Conservation (phyloP, 2,797 vertebrate species). For the Anas flavirostris region DNA sequence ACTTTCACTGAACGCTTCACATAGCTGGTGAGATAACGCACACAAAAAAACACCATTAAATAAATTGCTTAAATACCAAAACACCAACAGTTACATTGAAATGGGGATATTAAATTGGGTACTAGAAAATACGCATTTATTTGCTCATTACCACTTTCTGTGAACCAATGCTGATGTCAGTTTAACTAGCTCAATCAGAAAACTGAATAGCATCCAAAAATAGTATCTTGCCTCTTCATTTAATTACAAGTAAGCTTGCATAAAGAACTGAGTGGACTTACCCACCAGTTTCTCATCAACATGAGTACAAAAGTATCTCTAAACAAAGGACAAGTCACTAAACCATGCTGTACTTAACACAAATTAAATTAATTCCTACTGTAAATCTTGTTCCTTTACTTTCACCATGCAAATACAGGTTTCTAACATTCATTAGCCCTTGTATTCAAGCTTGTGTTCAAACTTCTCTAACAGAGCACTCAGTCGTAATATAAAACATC, state of each 20-base stretch:
- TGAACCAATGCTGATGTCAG: neutral
- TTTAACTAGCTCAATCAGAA: constrained; percentile 32
- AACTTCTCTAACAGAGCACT: neutral
- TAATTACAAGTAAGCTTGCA: constrained; percentile 20
- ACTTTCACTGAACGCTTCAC: accelerated
- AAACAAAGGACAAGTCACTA: neutral
- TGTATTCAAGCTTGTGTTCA: neutral
- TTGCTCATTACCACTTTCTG: neutral
- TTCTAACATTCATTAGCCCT: neutral
- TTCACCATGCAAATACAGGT: neutral
- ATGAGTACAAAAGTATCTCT: neutral
- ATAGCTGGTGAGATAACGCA: neutral
- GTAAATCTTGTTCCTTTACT: neutral
- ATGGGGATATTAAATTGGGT: neutral
- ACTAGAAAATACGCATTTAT: neutral
- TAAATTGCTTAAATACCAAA: neutral
- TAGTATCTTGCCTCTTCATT: neutral
- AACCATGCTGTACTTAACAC: neutral
- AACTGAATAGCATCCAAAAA: constrained; percentile 19
- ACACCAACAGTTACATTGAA: neutral
- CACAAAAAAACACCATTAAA: neutral
- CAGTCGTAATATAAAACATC: neutral
- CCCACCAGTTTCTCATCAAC: neutral
- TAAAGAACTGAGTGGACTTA: neutral
- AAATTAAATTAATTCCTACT: neutral